Evolutionary conservation across 1,140 invertebrate species (phyloP), one percentile per base, ranked within the genome.

Genomic region (Vanessa atalanta): DNA sequence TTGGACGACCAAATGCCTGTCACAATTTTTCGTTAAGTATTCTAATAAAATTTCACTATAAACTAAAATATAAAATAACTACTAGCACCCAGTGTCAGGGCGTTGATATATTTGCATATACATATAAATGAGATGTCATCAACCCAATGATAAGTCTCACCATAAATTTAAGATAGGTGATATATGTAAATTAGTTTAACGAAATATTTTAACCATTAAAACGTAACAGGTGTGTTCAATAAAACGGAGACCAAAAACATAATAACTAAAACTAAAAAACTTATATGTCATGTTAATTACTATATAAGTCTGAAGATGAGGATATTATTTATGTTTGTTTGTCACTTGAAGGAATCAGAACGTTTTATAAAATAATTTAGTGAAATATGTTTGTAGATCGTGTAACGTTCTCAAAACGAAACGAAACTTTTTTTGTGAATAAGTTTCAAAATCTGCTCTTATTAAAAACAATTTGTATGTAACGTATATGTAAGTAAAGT

Each of bases 101-200:
- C 16, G 20, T 61, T 61, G 26, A 43, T 37, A 37, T 61, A 61
- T 61, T 61, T 61, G 31, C 57, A 61, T 61, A 61, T 31, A 61
- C 15, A 43, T 43, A 43, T 43, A 43, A 43, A 43, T 43, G 12
- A 61, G 15, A 16, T 23, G 57, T 61, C 57, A n/a, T 61, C 31
- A n/a, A 61, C 57, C 57, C 12, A n/a, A 3, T 31, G 23, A 31
- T 61, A 31, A 61, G 26, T 15, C 5, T 1, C 57, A 26, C 7
- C 12, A 5, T 31, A 61, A 31, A 61, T 61, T 37, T n/a, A 37
- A 37, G 31, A 12, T 61, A 61, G 26, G 31, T 61, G 31, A 61
- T 57, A 43, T 11, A 61, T 61, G 57, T 37, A 31, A 61, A 61
- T 61, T 61, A 31, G 31, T 15, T 31, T 60, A 37, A 16, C 26